Evolutionary conservation across 35 echinoderm and acorn worm genomes (phyloP).

Genomic region (Strongylocentrotus purpuratus): DNA sequence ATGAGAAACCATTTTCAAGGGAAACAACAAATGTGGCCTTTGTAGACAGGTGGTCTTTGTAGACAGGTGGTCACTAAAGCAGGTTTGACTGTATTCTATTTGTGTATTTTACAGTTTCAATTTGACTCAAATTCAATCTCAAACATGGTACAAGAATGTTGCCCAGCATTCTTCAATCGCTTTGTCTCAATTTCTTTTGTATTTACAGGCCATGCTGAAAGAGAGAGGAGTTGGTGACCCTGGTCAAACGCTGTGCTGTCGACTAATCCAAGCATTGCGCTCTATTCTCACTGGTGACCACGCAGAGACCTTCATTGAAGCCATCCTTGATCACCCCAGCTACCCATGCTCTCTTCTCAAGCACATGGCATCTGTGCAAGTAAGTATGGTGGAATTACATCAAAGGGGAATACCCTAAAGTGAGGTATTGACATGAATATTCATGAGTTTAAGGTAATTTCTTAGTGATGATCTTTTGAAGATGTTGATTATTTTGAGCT

Average conservation of each 20-base stretch:
- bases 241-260: background rate
- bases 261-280: background rate
- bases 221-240: background rate
- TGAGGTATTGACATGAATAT: background rate
- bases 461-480: too few species aligned
- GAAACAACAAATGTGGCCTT: too few species aligned
- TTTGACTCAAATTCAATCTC: too few species aligned
- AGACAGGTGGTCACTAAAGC: too few species aligned
- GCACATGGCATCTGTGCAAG: background rate
- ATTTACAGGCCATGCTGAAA: conserved; percentile 5
- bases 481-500: too few species aligned
- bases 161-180: too few species aligned
- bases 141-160: too few species aligned
- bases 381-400: background rate
- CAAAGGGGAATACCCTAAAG: background rate
- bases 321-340: background rate
- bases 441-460: too few species aligned
- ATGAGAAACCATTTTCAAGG: too few species aligned
- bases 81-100: too few species aligned
- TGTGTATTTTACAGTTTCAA: too few species aligned
- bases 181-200: background rate
- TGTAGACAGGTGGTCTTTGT: too few species aligned
- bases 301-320: background rate
- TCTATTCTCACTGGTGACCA: background rate
- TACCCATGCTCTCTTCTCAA: conserved; percentile 9